Conservation (phyloP, 2,113 vertebrate species). For the Garra rufa region DNA sequence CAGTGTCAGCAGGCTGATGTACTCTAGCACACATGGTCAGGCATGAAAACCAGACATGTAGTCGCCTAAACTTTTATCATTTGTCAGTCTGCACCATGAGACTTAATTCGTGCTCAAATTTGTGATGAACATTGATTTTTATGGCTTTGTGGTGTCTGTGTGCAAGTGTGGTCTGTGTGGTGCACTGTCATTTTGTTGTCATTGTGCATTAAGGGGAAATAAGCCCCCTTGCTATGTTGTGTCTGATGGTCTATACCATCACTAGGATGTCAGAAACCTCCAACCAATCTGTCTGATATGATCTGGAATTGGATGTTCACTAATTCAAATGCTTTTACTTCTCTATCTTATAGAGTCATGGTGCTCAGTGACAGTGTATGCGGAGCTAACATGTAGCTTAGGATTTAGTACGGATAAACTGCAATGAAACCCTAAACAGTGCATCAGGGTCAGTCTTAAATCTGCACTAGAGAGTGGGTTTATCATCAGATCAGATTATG, state of each 20-base stretch:
- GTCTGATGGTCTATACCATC: not conserved
- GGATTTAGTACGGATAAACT: constrained; percentile 45
- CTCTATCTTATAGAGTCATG: not conserved
- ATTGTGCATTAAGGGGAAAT: not conserved
- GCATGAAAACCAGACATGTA: constrained; percentile 41
- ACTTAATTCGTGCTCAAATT: not conserved
- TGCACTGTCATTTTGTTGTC: constrained; percentile 21
- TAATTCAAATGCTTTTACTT: not conserved
- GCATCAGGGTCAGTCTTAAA: constrained; percentile 50
- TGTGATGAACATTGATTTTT: constrained; percentile 31
- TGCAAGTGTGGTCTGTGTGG: not conserved
- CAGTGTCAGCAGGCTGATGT: constrained; percentile 47
- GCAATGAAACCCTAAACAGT: constrained; percentile 43
- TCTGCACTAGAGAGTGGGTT: constrained; percentile 44
- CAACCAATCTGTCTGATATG: not conserved
- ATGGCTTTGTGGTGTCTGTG: constrained; percentile 6
- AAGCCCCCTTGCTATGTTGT: not conserved
- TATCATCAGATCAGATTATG: constrained; percentile 37
- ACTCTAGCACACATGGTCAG: constrained; percentile 39
- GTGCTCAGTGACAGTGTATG: constrained; percentile 2
- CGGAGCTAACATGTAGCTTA: constrained; percentile 26
- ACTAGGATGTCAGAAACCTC: not conserved
- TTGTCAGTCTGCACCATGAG: constrained; percentile 20
- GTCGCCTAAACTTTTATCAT: constrained; percentile 28
- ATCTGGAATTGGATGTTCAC: not conserved